Base-by-base conservation (phyloP, 1,140 invertebrate species). In the Glossosoma conforme region DNA sequence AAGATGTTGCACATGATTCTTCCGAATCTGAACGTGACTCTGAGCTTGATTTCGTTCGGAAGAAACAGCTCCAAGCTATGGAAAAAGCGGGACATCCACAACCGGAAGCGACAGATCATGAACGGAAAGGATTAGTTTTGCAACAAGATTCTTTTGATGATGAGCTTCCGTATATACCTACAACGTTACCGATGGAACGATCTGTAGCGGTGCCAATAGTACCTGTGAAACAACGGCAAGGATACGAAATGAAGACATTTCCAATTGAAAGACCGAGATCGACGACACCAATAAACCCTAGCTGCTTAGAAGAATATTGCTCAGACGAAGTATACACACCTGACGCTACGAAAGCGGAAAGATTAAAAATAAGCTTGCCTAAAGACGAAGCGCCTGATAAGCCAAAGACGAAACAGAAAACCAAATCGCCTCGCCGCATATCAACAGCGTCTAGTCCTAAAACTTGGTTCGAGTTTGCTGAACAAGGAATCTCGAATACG, bases 241-340 rank as follows among this genome's bases (percentile, higher is more conserved):
- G 75, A 19, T 74, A 75, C 59, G 77, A 83, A 64, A 76, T 84
- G 15, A 87, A 80, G 54, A 92, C 85, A n/a, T 89, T 81, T 59
- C 87, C 89, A 0, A 84, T 92, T 44, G 89, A 92, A 57, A 75
- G 91, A 55, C 92, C 92, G 13, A 76, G 91, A 5, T 89, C 88
- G n/a, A 87, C 84, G 15, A 88, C 88, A 30, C 87, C 87, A 2
- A 81, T 89, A 28, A 87, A 85, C 67, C 83, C 87, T 14, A 82
- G 82, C 3, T 77, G 84, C 15, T 67, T 93, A 33, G 88, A 92
- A 61, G 88, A 90, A 60, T 91, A 77, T 52, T 73, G 75, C 56
- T 72, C 63, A 55, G 77, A 75, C 72, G 56, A 72, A 56, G 62
- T 72, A 10, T 58, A 65, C 52, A 65, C 63, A 32, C 44, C 62